A percentile compares a stretch with the other conserved stretches of the same genome.
These are phyloP conservation scores for Danio tinwini DNA, from an alignment of 2,797 vertebrate genomes.

Conservation along the genomic window DNA sequence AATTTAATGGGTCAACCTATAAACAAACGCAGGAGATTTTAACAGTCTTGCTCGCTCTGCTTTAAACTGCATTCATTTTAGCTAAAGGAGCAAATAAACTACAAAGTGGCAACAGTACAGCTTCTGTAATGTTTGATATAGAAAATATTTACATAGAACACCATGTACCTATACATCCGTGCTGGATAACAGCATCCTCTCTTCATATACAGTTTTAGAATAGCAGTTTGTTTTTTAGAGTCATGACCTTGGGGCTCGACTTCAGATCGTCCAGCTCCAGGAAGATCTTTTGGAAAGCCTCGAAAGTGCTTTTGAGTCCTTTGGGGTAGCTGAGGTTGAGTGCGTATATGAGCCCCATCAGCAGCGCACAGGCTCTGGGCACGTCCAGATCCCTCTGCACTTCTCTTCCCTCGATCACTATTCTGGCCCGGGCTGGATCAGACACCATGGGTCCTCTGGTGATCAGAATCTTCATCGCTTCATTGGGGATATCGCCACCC, in stretches of 20 bases:
- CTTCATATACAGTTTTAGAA: conserved; percentile 16
- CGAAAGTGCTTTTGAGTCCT: conserved; percentile 53
- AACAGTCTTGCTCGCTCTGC: background rate
- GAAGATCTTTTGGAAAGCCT: conserved; percentile 56
- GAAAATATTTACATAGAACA: background rate
- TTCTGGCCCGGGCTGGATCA: conserved; percentile 46
- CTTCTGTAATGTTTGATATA: background rate
- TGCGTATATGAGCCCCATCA: conserved; percentile 56
- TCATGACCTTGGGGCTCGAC: conserved; percentile 53
- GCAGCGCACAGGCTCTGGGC: conserved; percentile 55
- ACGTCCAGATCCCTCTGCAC: conserved; percentile 38
- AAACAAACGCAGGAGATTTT: background rate
- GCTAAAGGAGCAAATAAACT: background rate
- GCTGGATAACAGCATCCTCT: background rate
- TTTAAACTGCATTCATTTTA: background rate
- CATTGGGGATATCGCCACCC: conserved; percentile 30
- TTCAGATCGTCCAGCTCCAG: conserved; percentile 57
- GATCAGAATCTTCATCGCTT: conserved; percentile 54
- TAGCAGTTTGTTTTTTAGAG: conserved; percentile 53
- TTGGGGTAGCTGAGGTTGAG: conserved; percentile 60
- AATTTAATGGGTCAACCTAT: background rate
- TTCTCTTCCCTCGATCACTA: conserved; percentile 56
- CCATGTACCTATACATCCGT: background rate
- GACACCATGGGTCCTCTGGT: conserved; percentile 45
- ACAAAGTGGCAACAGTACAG: background rate